Base-by-base conservation (phyloP, 2,888 invertebrate genomes). In the Gymnoscelis rufifasciata region DNA sequence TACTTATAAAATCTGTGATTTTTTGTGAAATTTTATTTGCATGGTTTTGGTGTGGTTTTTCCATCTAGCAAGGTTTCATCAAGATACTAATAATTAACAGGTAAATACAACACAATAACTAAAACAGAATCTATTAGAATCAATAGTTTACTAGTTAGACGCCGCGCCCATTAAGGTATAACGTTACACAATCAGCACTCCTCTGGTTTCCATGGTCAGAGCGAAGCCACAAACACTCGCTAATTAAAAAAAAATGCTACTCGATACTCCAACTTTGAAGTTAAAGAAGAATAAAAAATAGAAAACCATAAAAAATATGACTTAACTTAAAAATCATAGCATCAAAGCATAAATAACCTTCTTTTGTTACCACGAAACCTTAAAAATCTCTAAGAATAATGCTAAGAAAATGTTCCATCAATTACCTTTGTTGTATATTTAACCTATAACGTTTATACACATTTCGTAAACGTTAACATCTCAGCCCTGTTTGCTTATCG, bases 151-250 rank as follows among this genome's bases (percentile, higher is more conserved):
- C 58, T 59, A 57, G 44, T 58, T 54, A 60, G 61, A 55, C 58
- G 59, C 23, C 62, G 59, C 59, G 58, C 57, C 52, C 54, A 53
- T 56, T 60, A 68, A 74, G 64, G 62, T 78, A 77, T 87, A 80
- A 65, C 47, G 54, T 86, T 83, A 70, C 84, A 71, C 76, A 80
- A 75, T 68, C 63, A 53, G 72, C 83, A 80, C 60, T 75, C 38
- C 50, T 61, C 53, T 26, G 81, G 82, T 65, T 82, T 84, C 82
- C 68, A 57, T 77, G 84, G 87, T 82, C 87, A 81, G 78, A 84
- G 60, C 52, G 87, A 87, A 87, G 74, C 87, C 87, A 37, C 53
- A 56, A 63, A 72, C 68, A 66, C 64, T 64, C 60, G 64, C 71
- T 84, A 84, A 86, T 84, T 83, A 59, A 62, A 70, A 69, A 49